Evolutionary conservation across 1,140 invertebrate genomes (phyloP).

Genomic region (Acyrthosiphon pisum): DNA sequence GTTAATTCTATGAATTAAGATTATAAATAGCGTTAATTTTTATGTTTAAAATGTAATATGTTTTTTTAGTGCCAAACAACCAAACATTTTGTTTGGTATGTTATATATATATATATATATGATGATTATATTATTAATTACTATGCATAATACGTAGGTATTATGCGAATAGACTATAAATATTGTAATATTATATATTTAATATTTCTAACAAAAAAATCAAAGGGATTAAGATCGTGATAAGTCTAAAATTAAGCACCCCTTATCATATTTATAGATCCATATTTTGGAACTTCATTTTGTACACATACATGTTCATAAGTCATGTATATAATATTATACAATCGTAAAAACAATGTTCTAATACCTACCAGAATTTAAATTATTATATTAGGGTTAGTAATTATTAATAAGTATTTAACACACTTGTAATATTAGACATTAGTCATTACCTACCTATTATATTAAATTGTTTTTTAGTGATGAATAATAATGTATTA

Average conservation of each 20-base stretch:
- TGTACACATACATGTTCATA: neutral
- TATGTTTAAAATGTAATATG: neutral
- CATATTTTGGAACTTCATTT: neutral
- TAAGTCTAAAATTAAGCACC: neutral
- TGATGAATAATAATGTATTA: neutral
- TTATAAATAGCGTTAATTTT: neutral
- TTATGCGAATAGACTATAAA: neutral
- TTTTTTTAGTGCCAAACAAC: neutral
- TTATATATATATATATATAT: neutral
- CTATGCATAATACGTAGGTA: neutral
- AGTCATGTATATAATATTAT: neutral
- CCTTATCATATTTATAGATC: neutral
- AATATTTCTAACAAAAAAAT: neutral
- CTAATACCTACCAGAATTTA: neutral
- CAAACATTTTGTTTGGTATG: neutral
- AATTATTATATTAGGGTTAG: neutral
- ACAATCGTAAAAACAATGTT: neutral
- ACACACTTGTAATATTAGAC: neutral
- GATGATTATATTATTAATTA: neutral
- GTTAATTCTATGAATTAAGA: neutral
- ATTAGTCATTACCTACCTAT: neutral
- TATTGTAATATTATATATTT: neutral
- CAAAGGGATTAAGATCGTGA: neutral
- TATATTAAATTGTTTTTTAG: neutral
- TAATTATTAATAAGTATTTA: neutral